A percentile compares a stretch with the other conserved stretches of the same genome.
Conservation (phyloP, 1,140 invertebrate species). For the Lepeophtheirus salmonis region DNA sequence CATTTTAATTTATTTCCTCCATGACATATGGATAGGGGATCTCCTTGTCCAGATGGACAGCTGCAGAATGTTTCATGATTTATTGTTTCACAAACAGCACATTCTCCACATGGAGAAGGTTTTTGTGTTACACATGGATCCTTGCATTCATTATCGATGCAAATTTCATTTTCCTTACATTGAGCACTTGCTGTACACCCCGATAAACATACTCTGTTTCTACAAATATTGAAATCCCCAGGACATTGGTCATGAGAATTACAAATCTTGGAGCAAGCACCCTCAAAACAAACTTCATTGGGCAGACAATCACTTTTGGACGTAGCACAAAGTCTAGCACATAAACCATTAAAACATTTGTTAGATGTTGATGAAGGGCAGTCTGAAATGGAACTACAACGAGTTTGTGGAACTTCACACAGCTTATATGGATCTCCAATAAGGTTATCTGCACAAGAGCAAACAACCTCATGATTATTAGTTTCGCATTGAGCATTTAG, state of each 20-base stretch:
- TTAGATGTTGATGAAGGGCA: neutral
- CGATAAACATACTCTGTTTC: conserved; percentile 10
- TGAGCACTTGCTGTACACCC: conserved; percentile 62
- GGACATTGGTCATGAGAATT: neutral
- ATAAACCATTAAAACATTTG: neutral
- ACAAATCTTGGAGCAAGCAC: conserved; percentile 22
- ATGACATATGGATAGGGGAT: conserved; percentile 51
- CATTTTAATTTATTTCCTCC: conserved; percentile 27
- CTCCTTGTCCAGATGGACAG: conserved; percentile 55
- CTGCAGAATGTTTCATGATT: conserved; percentile 64
- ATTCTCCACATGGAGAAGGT: conserved; percentile 48
- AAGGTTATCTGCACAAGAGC: conserved; percentile 45
- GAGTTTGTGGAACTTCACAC: conserved; percentile 36
- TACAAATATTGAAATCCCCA: neutral
- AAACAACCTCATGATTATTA: conserved; percentile 53
- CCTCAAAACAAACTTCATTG: conserved; percentile 24
- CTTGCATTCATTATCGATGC: conserved; percentile 58
- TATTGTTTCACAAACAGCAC: conserved; percentile 56
- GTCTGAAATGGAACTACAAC: neutral
- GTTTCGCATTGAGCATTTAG: conserved; percentile 59
- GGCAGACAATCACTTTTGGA: conserved; percentile 22
- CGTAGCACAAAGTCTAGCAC: neutral
- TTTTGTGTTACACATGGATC: conserved; percentile 47
- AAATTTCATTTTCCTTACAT: conserved; percentile 49
- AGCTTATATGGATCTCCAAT: conserved; percentile 37